Percentiles rank a stretch among this genome's conserved stretches.
Evolutionary conservation across 2,113 vertebrate species (phyloP).

Genomic region (Dendropsophus ebraccatus): DNA sequence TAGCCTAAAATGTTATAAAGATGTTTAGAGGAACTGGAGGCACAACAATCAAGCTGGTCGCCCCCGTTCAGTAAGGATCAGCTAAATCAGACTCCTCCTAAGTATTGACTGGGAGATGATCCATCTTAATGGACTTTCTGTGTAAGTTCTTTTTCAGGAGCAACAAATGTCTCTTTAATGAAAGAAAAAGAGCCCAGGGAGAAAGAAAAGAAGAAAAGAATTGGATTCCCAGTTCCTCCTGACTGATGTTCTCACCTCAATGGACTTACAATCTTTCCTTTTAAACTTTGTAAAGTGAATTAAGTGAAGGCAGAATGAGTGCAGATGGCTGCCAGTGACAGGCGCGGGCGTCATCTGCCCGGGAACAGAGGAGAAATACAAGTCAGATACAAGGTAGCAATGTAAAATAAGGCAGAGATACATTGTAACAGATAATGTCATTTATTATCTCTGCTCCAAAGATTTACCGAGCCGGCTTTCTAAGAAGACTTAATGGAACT

Average conservation of each 20-base stretch:
- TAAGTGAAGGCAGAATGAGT: slow-evolving; percentile 13
- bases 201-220: too few species aligned
- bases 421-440: slow-evolving; percentile 9
- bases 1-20: too few species aligned
- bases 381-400: background rate
- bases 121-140: background rate
- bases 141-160: background rate
- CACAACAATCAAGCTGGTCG: background rate
- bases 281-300: background rate
- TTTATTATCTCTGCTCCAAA: background rate
- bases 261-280: background rate
- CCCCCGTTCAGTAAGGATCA: background rate
- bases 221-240: background rate
- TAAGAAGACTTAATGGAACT: background rate
- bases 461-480: background rate
- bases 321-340: background rate
- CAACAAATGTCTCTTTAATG: background rate
- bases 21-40: background rate
- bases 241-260: background rate
- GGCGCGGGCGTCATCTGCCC: background rate
- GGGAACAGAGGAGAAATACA: background rate
- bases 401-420: background rate
- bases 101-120: background rate
- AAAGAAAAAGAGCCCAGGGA: background rate
- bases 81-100: background rate